Percentiles rank a stretch among this genome's conserved stretches.
Conservation (phyloP, 2,113 vertebrate species). For the Rhabdornis inornatus region DNA sequence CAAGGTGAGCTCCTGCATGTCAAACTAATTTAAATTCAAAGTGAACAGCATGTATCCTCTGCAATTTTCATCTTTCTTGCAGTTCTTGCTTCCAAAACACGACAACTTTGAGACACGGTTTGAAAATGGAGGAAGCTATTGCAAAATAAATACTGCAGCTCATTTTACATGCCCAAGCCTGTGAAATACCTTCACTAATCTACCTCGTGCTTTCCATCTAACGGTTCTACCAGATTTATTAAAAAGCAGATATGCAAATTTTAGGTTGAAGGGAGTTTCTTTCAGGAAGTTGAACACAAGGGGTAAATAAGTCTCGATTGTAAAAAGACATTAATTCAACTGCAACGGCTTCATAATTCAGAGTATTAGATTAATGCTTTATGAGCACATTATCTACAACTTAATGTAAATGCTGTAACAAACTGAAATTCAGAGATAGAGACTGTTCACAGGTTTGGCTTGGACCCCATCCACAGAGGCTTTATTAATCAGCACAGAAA, state of each 20-base stretch:
- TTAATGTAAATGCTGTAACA: conserved; percentile 14
- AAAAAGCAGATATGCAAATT: conserved; percentile 24
- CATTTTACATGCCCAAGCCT: conserved; percentile 17
- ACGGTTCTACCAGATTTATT: background rate
- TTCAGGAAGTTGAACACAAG: background rate
- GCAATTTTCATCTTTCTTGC: background rate
- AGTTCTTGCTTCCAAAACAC: background rate
- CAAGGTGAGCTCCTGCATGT: background rate
- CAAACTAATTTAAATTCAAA: conserved; percentile 9
- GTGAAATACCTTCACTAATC: conserved; percentile 29
- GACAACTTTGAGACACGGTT: background rate
- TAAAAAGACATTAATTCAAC: conserved; percentile 26
- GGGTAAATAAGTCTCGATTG: conserved; percentile 9
- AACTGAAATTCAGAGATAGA: conserved; percentile 54
- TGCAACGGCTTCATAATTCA: conserved; percentile 28
- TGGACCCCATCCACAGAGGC: background rate
- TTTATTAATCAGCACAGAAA: conserved; percentile 19
- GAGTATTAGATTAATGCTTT: conserved; percentile 40
- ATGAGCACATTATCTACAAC: conserved; percentile 18
- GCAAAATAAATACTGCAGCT: background rate
- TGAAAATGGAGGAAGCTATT: background rate
- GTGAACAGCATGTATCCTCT: background rate
- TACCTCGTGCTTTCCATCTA: background rate
- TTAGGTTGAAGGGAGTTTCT: background rate
- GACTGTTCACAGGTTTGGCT: conserved; percentile 1